Evolutionary conservation across 2,797 vertebrate genomes (phyloP).

Genomic region (Denticeps clupeoides): DNA sequence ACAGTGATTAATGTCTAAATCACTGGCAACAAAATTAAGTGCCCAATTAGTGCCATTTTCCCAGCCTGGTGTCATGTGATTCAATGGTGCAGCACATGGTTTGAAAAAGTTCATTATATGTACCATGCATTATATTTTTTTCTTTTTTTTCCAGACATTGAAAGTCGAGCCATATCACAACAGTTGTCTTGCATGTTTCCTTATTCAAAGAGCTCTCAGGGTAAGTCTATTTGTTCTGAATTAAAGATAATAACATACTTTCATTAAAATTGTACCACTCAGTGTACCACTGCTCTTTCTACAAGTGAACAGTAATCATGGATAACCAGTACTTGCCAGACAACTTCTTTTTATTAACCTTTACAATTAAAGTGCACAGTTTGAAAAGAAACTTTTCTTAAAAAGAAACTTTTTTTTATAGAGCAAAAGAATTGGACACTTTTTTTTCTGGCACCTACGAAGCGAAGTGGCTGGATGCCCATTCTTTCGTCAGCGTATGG

Average conservation of each 20-base stretch:
- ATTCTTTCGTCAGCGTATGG: conserved; percentile 62
- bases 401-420: conserved; percentile 22
- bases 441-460: conserved; percentile 70
- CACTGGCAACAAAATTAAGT: too few species aligned
- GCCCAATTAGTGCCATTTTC: too few species aligned
- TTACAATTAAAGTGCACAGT: too few species aligned
- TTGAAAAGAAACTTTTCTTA: too few species aligned
- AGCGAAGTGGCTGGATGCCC: conserved; percentile 58
- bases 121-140: not conserved
- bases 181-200: conserved; percentile 58
- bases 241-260: not conserved
- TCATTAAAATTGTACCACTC: too few species aligned
- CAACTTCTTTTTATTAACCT: too few species aligned
- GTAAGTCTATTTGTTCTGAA: conserved; percentile 40
- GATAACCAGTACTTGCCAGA: too few species aligned
- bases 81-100: not conserved
- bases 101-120: not conserved
- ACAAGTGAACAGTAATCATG: too few species aligned
- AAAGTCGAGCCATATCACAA: conserved; percentile 71
- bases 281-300: too few species aligned
- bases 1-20: too few species aligned
- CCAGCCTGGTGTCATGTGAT: not conserved
- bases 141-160: conserved; percentile 45
- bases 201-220: conserved; percentile 58
- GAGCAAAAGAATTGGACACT: conserved; percentile 69